Evolutionary conservation across 2,888 invertebrate genomes (phyloP).

Genomic region (Epinotia bilunana): DNA sequence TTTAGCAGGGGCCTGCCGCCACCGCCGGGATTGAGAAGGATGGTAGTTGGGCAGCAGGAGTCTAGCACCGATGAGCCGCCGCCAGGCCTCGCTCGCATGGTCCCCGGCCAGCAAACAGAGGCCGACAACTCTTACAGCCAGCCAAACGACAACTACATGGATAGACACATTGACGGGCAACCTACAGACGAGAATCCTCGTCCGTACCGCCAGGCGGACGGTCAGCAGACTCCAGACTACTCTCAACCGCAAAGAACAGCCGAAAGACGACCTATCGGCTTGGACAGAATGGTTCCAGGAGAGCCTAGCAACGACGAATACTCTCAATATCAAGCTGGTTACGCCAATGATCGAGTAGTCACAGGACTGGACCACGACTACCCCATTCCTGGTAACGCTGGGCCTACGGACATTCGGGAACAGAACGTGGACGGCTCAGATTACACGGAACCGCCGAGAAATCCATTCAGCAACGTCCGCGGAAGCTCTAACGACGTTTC

Average conservation of each 20-base stretch:
- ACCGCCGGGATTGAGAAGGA: conserved; percentile 86
- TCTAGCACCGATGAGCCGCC: conserved; percentile 79
- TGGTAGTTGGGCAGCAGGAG: conserved; percentile 88
- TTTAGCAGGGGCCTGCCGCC: conserved; percentile 80
- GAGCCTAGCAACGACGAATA: conserved; percentile 83
- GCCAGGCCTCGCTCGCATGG: conserved; percentile 81
- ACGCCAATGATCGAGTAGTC: conserved; percentile 79
- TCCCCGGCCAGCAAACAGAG: conserved; percentile 81
- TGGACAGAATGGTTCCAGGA: conserved; percentile 86
- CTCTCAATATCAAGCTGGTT: conserved; percentile 69
- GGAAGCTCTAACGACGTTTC: conserved; percentile 59
- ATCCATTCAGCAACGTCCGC: conserved; percentile 62
- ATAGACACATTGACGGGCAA: conserved; percentile 76
- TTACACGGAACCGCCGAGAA: conserved; percentile 66
- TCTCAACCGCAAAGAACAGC: conserved; percentile 62
- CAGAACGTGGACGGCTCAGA: conserved; percentile 79
- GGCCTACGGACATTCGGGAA: conserved; percentile 69
- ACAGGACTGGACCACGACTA: conserved; percentile 83
- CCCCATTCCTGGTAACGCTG: conserved; percentile 61
- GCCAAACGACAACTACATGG: conserved; percentile 71
- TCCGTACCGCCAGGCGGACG: conserved; percentile 76
- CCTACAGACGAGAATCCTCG: conserved; percentile 66
- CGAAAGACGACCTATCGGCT: conserved; percentile 80
- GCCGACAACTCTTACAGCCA: conserved; percentile 68
- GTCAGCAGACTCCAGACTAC: conserved; percentile 70